Evolutionary conservation across 2,888 invertebrate genomes (phyloP).

Genomic region (Lithophane socia): DNA sequence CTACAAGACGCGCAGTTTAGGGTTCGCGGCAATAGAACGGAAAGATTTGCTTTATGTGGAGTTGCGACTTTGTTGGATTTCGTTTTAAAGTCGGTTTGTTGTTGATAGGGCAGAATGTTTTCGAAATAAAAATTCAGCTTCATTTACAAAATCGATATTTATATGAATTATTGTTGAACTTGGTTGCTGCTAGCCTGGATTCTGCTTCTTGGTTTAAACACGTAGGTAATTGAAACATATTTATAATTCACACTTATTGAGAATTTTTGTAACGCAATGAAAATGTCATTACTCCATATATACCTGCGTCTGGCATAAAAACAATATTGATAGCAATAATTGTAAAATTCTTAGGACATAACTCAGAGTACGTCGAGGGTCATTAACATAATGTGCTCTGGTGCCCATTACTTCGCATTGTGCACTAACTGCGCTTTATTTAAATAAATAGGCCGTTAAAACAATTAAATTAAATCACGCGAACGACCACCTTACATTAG

Average conservation of each 20-base stretch:
- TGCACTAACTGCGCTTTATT: conserved; percentile 64
- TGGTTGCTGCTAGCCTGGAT: not conserved
- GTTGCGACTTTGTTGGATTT: conserved; percentile 55
- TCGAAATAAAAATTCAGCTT: conserved; percentile 5
- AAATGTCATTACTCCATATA: not conserved
- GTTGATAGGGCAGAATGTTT: conserved; percentile 21
- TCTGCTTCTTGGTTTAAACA: not conserved
- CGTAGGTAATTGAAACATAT: not conserved
- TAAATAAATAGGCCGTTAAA: conserved; percentile 72
- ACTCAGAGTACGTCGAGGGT: conserved; percentile 33
- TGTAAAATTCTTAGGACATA: conserved; percentile 33
- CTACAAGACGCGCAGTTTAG: conserved; percentile 59
- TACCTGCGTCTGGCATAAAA: conserved; percentile 18
- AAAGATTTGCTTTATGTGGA: conserved; percentile 57
- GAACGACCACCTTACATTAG: conserved; percentile 49
- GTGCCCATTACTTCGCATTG: conserved; percentile 39
- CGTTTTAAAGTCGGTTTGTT: conserved; percentile 43
- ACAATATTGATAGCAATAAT: conserved; percentile 3
- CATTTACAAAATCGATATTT: not conserved
- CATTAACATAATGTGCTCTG: conserved; percentile 55
- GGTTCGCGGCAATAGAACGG: conserved; percentile 56
- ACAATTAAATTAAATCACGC: conserved; percentile 69
- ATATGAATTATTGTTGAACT: not conserved
- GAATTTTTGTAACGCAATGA: not conserved
- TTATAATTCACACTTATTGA: not conserved